Percentiles rank a stretch among this genome's conserved stretches.
Evolutionary conservation across 2,888 invertebrate genomes (phyloP).

Genomic region (Andrena dorsata): DNA sequence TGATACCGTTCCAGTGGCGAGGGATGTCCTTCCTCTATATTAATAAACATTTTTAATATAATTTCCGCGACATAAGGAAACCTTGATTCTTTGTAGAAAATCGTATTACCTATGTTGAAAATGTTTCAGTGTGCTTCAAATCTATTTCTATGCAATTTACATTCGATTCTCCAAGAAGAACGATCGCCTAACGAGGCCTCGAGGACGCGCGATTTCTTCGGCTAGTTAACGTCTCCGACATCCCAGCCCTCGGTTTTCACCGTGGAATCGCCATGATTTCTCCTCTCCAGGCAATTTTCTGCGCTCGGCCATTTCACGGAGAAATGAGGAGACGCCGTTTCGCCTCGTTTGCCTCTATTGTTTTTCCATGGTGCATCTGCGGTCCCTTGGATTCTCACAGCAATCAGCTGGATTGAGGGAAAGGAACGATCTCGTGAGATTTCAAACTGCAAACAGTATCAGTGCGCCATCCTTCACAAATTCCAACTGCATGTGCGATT

Average conservation of each 20-base stretch:
- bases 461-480: neutral
- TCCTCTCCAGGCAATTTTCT: slow-evolving; percentile 50
- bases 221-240: slow-evolving; percentile 37
- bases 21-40: no score
- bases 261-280: slow-evolving; percentile 52
- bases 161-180: slow-evolving; percentile 12
- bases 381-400: slow-evolving; percentile 42
- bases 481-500: neutral
- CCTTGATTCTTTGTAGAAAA: no score
- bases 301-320: slow-evolving; percentile 13
- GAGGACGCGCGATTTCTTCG: slow-evolving; percentile 33
- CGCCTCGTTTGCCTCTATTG: slow-evolving; percentile 61
- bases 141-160: neutral
- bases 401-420: slow-evolving; percentile 34
- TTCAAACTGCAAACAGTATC: slow-evolving; percentile 36
- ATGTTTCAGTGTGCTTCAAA: neutral
- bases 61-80: no score
- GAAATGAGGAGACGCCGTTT: slow-evolving; percentile 43
- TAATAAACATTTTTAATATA: no score
- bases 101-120: neutral
- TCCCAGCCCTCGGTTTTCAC: slow-evolving; percentile 26
- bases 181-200: slow-evolving; percentile 13
- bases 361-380: slow-evolving; percentile 53
- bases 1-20: no score
- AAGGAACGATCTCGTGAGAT: slow-evolving; percentile 2